These are phyloP conservation scores for Manduca sexta DNA, from an alignment of 1,140 invertebrate genomes.

Conservation along the genomic window DNA sequence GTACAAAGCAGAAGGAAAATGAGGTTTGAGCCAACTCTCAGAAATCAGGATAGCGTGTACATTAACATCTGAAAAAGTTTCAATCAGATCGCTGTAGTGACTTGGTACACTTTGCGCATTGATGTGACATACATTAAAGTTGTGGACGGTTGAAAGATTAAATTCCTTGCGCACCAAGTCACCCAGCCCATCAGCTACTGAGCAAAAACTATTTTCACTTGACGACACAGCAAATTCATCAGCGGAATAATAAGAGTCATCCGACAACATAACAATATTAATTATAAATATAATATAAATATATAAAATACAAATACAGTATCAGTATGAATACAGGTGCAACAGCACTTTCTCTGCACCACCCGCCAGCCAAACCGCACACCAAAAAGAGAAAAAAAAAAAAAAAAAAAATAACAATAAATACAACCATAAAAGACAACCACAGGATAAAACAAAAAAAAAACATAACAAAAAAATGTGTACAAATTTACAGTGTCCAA, in stretches of 20 bases:
- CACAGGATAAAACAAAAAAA: too few species aligned
- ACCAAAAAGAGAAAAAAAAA: too few species aligned
- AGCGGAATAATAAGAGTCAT: background rate
- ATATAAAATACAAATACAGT: too few species aligned
- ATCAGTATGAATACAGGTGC: too few species aligned
- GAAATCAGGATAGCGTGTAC: conserved; percentile 10
- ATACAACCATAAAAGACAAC: too few species aligned
- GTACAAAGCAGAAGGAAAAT: conserved; percentile 8
- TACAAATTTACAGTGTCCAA: too few species aligned
- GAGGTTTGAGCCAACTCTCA: conserved; percentile 14
- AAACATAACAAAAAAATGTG: too few species aligned
- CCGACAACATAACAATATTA: background rate
- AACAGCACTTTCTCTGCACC: too few species aligned
- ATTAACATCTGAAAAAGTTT: background rate
- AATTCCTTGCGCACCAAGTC: background rate
- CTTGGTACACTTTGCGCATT: conserved; percentile 8
- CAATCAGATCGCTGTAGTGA: too few species aligned
- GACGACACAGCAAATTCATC: background rate
- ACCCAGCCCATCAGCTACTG: background rate
- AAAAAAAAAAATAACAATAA: too few species aligned
- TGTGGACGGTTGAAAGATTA: background rate
- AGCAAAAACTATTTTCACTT: background rate
- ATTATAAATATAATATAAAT: too few species aligned
- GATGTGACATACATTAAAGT: conserved; percentile 11
- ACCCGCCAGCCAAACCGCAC: too few species aligned